Evolutionary conservation across 2,797 vertebrate species (phyloP).

Genomic region (Macroramphosus scolopax): DNA sequence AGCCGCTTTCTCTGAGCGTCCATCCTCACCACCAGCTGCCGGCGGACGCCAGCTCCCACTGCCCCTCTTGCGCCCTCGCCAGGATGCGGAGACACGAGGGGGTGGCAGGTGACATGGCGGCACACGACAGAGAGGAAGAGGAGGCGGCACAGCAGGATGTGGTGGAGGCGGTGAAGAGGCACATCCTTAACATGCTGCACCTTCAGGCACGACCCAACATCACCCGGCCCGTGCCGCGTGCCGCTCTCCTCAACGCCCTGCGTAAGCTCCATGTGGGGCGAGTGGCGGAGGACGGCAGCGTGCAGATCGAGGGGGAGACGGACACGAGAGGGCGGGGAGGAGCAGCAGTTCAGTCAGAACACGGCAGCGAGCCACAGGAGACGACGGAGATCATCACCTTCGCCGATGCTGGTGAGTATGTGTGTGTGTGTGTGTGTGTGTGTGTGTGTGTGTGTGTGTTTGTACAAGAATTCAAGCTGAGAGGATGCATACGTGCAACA

Average conservation of each 20-base stretch:
- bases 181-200: conserved; percentile 98
- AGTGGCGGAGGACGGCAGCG: conserved; percentile 91
- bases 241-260: conserved; percentile 94
- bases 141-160: conserved; percentile 84
- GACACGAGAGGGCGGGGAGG: conserved; percentile 65
- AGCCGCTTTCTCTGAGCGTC: conserved; percentile 71
- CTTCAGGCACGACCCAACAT: conserved; percentile 93
- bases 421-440: conserved; percentile 5
- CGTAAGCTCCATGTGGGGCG: conserved; percentile 95
- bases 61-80: conserved; percentile 90
- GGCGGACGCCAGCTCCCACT: conserved; percentile 69
- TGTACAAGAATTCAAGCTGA: too few species aligned
- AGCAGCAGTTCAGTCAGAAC: conserved; percentile 70
- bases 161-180: conserved; percentile 97
- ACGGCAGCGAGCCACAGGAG: conserved; percentile 81
- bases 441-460: not conserved
- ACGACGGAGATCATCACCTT: conserved; percentile 98
- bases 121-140: conserved; percentile 78
- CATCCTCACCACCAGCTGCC: conserved; percentile 75
- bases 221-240: conserved; percentile 92
- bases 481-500: too few species aligned
- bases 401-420: conserved; percentile 91
- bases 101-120: conserved; percentile 71
- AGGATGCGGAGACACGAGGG: conserved; percentile 80
- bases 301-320: conserved; percentile 91